Percentiles rank a stretch among this genome's conserved stretches.
Evolutionary conservation across 2,797 vertebrate species (phyloP).

Genomic region (Borostomias antarcticus): DNA sequence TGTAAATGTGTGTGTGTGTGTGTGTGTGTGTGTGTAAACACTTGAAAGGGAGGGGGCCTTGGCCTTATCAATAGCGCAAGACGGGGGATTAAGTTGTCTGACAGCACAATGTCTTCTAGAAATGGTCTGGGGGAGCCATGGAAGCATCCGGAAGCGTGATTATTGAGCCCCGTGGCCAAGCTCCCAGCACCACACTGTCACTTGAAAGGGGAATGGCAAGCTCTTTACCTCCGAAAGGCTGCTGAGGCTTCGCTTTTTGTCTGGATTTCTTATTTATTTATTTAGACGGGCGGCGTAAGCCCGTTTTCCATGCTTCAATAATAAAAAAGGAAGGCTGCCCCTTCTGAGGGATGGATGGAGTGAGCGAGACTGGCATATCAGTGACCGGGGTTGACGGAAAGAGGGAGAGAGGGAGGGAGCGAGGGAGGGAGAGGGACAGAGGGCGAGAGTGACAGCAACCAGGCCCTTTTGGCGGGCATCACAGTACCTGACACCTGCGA

Average conservation of each 20-base stretch:
- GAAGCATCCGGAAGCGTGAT: conserved; percentile 21
- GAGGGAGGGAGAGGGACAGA: conserved; percentile 26
- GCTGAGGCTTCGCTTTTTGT: conserved; percentile 31
- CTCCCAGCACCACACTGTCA: conserved; percentile 34
- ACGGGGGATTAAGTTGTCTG: conserved; percentile 52
- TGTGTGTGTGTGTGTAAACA: conserved; percentile 11
- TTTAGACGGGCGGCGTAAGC: conserved; percentile 49
- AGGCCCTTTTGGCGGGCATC: conserved; percentile 38
- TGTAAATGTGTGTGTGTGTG: neutral
- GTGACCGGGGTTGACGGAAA: conserved; percentile 44
- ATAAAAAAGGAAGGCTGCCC: conserved; percentile 51
- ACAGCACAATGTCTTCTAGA: conserved; percentile 46
- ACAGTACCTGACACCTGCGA: conserved; percentile 53
- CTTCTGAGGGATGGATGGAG: conserved; percentile 51
- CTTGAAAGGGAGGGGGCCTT: conserved; percentile 33
- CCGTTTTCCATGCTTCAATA: conserved; percentile 58
- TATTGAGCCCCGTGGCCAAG: conserved; percentile 36
- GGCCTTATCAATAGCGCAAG: conserved; percentile 44
- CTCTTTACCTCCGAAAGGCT: conserved; percentile 45
- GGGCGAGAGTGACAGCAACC: conserved; percentile 53
- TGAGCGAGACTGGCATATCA: conserved; percentile 49
- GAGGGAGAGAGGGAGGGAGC: conserved; percentile 4
- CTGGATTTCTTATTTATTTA: conserved; percentile 57
- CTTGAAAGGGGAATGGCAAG: conserved; percentile 46
- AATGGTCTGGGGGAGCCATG: conserved; percentile 48